Evolutionary conservation across 2,888 invertebrate genomes (phyloP), one percentile per base, ranked within the genome.

Genomic region (Andrena haemorrhoa): DNA sequence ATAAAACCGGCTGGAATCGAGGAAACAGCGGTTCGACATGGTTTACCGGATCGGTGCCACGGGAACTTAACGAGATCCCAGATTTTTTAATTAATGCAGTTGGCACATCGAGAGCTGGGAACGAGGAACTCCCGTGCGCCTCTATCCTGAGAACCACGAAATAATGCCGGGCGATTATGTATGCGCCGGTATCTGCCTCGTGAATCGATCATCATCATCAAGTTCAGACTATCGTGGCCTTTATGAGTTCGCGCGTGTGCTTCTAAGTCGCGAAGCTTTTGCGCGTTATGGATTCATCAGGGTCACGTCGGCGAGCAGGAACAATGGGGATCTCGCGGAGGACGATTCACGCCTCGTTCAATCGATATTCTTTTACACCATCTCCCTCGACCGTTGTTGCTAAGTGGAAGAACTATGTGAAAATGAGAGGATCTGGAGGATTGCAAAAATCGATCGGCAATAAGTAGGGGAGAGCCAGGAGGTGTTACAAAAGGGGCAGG

Each of bases 41-140:
- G 69, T 82, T 84, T 80, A 58, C 64, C 78, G 84, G 87, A 86
- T 86, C 85, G 85, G 85, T 87, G 87, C 86, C 82, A 82, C 77
- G 86, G 82, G 84, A 88, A 86, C 84, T 77, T 85, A 83, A 80
- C 86, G 75, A 83, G 88, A 89, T 86, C 83, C 84, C 83, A 86
- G 88, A 89, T 90, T 89, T 68, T 89, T 90, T 90, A 90, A 90
- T 90, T 90, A 90, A 90, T 86, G 86, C 88, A 82, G 85, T 86
- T 90, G 86, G 89, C 89, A 87, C 90, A 90, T 90, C 83, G 79
- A 87, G 82, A 89, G 91, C 91, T 92, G 92, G 91, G 92, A 92
- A 92, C 91, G 87, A 87, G 88, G 85, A 89, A 87, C 89, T 79
- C 60, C 84, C 84, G 76, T 66, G 29, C 49, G 49, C 77, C 33